Conservation (phyloP, 1,140 invertebrate species). For the Drosophila lacertosa region DNA sequence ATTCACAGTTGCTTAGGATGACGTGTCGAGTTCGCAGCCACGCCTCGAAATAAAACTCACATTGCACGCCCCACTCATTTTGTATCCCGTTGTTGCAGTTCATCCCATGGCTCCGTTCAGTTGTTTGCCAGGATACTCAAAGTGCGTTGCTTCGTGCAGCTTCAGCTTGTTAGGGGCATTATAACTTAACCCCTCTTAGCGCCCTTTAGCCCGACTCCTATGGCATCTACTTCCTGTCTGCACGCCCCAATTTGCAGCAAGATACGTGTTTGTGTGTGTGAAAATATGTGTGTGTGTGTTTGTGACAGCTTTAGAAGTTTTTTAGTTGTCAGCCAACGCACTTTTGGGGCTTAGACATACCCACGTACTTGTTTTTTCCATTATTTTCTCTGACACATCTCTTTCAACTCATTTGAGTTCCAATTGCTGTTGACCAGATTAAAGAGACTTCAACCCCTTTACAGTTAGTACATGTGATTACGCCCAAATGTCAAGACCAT, state of each 20-base stretch:
- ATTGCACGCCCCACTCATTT: constrained; percentile 18
- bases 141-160: constrained; percentile 15
- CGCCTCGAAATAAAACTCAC: background rate
- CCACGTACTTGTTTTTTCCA: background rate
- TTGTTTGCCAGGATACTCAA: constrained; percentile 12
- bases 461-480: constrained; percentile 13
- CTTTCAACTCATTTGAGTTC: constrained; percentile 24
- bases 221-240: background rate
- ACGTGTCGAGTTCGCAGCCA: background rate
- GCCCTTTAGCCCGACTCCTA: too few species aligned
- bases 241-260: constrained; percentile 13
- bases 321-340: constrained; percentile 28
- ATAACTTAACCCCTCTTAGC: background rate
- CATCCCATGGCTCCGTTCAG: constrained; percentile 10
- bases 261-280: background rate
- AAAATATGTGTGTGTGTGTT: constrained; percentile 4
- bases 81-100: constrained; percentile 5
- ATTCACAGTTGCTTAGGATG: constrained; percentile 8
- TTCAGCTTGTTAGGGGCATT: constrained; percentile 25
- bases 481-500: constrained; percentile 4
- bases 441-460: background rate
- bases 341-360: constrained; percentile 14
- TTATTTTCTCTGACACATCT: background rate
- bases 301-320: background rate
- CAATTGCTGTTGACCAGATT: constrained; percentile 6